phyloP scores from a whole-genome alignment of 2,888 invertebrate genomes.

The Hypsopygia costalis region DNA sequence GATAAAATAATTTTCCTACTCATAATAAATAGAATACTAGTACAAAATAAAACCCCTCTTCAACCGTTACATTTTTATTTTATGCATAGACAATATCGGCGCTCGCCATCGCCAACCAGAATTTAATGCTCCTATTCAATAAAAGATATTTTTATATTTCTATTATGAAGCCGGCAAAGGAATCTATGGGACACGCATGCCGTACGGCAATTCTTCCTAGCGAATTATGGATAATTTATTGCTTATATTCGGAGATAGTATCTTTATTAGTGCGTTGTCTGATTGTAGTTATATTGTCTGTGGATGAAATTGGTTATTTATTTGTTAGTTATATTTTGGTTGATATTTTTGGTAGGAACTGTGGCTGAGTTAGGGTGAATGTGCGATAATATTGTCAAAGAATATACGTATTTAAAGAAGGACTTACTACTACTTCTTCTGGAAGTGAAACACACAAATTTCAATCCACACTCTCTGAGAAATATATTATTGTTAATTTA shows the following conservation, averaged over 20 bases:
- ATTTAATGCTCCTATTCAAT: constrained; percentile 65
- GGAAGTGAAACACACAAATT: no score
- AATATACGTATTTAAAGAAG: no score
- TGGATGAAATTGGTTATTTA: constrained; percentile 16
- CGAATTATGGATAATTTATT: constrained; percentile 57
- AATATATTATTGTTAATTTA: no score
- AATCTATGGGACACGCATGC: constrained; percentile 34
- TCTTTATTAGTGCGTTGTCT: constrained; percentile 54
- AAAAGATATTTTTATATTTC: constrained; percentile 66
- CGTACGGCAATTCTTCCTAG: constrained; percentile 24
- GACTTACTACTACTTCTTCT: no score
- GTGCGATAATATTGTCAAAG: no score
- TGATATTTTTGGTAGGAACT: neutral
- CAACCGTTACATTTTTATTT: constrained; percentile 48
- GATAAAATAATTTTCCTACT: no score
- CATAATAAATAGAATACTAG: no score
- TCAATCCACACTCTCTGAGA: no score
- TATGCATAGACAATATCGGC: constrained; percentile 51
- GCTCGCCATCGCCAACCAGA: constrained; percentile 37
- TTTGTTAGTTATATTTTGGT: constrained; percentile 10
- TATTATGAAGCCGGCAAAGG: constrained; percentile 54
- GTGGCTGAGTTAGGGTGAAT: no score
- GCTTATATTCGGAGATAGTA: constrained; percentile 53
- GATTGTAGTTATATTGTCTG: constrained; percentile 45
- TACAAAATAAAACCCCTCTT: no score